Base-by-base conservation (phyloP, 2,888 invertebrate species). In the Catotricha subobsoleta region DNA sequence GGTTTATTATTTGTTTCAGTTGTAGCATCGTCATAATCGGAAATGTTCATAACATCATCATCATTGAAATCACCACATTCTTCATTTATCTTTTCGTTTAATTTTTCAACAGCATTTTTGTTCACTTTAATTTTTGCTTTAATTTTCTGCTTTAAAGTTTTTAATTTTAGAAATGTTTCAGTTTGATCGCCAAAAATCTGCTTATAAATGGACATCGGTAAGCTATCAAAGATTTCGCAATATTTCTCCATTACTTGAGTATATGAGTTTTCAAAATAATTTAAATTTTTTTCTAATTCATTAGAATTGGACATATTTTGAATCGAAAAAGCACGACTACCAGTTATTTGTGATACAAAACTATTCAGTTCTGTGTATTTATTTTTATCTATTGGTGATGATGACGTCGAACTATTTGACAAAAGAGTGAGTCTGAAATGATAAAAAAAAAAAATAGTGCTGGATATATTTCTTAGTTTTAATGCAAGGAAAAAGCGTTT, bases 241-340 rank as follows among this genome's bases (percentile, higher is more conserved):
- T 73, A 70, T 58, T 72, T 76, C 50, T 78, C 76, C 50, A 76
- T 57, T 29, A 78, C 53, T 49, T 74, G 67, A 46, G 69, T 62
- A 47, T 77, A 72, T 45, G 71, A 64, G 40, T 61, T 59, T 55
- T 68, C 71, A 41, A 66, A 56, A 31, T 54, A 51, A 2, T 45
- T 42, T 1, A 55, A 41, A 31, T 46, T 29, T 6, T 36, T 13
- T 25, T 44, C 42, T 6, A 45, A 16, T 9, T 27, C 30, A 6
- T 27, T 18, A 25, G 31, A 25, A 31, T 41, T 28, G 5, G 23
- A 35, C 21, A n/a, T 20, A 5, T 5, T 13, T 34, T 13, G 34
- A 6, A 21, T 6, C 4, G 33, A 19, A 19, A 9, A 3, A 19
- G 41, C 19, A 8, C 4, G 2, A 25, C 15, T 20, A 6, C 10